phyloP scores from a whole-genome alignment of 2,888 invertebrate species.

The Himalopsyche tibetana region DNA sequence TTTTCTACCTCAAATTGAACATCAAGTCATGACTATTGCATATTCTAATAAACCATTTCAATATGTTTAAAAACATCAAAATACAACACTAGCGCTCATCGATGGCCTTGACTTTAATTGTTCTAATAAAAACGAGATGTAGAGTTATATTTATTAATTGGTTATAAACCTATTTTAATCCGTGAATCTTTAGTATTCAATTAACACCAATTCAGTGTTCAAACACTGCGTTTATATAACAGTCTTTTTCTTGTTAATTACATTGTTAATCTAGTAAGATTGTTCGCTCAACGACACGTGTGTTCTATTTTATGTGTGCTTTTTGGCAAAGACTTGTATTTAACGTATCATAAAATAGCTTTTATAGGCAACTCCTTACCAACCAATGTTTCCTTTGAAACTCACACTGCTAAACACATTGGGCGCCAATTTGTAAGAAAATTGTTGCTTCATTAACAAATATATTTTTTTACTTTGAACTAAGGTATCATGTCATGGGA shows the following conservation, averaged over 20 bases:
- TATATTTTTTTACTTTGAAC: no score
- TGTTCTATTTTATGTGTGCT: slow-evolving; percentile 45
- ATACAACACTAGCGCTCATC: no score
- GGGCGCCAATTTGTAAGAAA: neutral
- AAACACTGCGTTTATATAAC: neutral
- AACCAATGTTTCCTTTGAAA: slow-evolving; percentile 38
- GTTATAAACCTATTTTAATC: no score
- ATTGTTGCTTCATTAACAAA: no score
- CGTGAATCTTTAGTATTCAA: neutral
- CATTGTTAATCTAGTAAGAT: slow-evolving; percentile 29
- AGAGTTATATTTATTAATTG: no score
- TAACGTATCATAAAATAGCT: slow-evolving; percentile 51
- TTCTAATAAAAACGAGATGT: no score
- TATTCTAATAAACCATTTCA: no score
- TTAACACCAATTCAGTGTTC: slow-evolving; percentile 7
- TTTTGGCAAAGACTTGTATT: slow-evolving; percentile 48
- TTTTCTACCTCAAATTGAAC: no score
- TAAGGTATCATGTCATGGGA: no score
- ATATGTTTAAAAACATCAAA: no score
- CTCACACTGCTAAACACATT: neutral
- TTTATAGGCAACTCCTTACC: slow-evolving; percentile 52
- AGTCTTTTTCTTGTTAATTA: slow-evolving; percentile 20
- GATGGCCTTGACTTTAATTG: no score
- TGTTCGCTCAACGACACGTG: slow-evolving; percentile 32
- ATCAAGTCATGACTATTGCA: no score